phyloP scores from a whole-genome alignment of 2,797 vertebrate genomes.

The Sparus aurata region DNA sequence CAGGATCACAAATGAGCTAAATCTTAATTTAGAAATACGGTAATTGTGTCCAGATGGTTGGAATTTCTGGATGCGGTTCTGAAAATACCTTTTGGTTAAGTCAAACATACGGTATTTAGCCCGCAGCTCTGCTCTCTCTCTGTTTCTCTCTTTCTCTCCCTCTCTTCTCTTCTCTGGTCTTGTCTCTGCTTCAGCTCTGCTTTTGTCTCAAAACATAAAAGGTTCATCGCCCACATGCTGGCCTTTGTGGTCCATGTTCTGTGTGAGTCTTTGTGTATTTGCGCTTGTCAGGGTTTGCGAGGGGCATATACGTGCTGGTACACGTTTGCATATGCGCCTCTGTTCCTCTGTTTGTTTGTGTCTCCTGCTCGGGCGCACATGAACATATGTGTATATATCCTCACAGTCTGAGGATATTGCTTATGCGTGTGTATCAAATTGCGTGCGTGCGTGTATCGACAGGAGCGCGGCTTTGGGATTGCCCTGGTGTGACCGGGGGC shows the following conservation, averaged over 20 bases:
- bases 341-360: conserved; percentile 43
- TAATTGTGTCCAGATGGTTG: conserved; percentile 84
- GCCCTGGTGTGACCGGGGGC: conserved; percentile 65
- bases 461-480: conserved; percentile 57
- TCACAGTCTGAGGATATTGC: conserved; percentile 38
- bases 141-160: conserved; percentile 20
- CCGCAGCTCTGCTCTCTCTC: conserved; percentile 61
- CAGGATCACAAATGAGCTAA: conserved; percentile 76
- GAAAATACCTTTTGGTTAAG: conserved; percentile 82
- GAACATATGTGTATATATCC: conserved; percentile 57
- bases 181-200: conserved; percentile 73
- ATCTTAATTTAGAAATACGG: conserved; percentile 80
- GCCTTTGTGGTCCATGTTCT: conserved; percentile 76
- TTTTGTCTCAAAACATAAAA: conserved; percentile 83
- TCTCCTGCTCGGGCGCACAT: conserved; percentile 43
- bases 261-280: conserved; percentile 56
- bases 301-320: conserved; percentile 14
- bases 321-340: conserved; percentile 48
- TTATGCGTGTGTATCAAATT: conserved; percentile 44
- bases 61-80: conserved; percentile 77
- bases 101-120: conserved; percentile 79
- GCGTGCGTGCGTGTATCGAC: conserved; percentile 43
- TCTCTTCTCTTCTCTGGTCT: conserved; percentile 42
- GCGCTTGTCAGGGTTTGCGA: conserved; percentile 40
- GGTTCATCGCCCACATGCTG: conserved; percentile 80